phyloP scores from a whole-genome alignment of 2,113 vertebrate genomes.

The Falcunculus frontatus region DNA sequence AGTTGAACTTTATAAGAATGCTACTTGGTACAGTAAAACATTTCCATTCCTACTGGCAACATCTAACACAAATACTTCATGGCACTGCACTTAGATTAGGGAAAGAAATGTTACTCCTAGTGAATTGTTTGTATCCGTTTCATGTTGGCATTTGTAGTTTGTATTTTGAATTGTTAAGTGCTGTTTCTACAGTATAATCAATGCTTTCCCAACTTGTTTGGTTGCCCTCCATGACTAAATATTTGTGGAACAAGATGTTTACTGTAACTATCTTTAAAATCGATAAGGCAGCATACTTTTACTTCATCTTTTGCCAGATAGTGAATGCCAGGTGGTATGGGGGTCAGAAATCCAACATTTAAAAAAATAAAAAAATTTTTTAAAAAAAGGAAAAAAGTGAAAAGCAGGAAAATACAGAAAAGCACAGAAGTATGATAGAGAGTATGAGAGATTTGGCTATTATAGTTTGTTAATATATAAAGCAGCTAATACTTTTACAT shows the following conservation, averaged over 20 bases:
- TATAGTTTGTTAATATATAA: constrained; percentile 52
- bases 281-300: constrained; percentile 55
- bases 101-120: constrained; percentile 58
- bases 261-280: constrained; percentile 60
- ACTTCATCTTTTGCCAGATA: constrained; percentile 61
- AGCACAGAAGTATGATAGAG: constrained; percentile 34
- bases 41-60: constrained; percentile 56
- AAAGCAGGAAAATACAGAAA: constrained; percentile 9
- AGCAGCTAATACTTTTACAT: constrained; percentile 51
- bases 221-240: constrained; percentile 65
- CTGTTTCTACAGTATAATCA: constrained; percentile 66
- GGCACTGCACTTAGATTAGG: constrained; percentile 50
- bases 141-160: constrained; percentile 60
- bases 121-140: constrained; percentile 69
- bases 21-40: constrained; percentile 9
- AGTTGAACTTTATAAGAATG: constrained; percentile 34
- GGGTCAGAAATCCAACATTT: constrained; percentile 34
- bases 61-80: constrained; percentile 41
- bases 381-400: not conserved
- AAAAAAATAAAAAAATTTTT: not conserved
- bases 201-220: constrained; percentile 61
- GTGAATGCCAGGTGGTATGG: constrained; percentile 41
- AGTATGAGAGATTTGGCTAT: constrained; percentile 21
- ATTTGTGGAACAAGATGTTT: constrained; percentile 70
- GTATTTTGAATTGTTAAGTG: constrained; percentile 69